These are phyloP conservation scores for Arbacia lixula DNA, from an alignment of 53 echinoderm and acorn worm species.

Conservation along the genomic window DNA sequence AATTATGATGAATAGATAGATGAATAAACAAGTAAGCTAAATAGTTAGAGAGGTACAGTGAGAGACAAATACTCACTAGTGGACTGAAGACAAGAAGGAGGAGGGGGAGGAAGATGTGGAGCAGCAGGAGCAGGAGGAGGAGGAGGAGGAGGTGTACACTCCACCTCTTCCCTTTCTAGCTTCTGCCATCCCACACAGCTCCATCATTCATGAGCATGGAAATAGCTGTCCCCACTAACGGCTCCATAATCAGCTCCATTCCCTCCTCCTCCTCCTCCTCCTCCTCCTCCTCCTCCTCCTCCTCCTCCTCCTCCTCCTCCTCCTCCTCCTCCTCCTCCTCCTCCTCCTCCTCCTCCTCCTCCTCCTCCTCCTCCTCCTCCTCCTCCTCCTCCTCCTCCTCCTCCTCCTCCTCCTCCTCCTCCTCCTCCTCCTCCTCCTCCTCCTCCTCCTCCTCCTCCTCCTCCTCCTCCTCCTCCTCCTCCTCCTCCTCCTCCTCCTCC, in stretches of 20 bases:
- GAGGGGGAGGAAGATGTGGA: neutral
- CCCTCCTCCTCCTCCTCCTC: neutral
- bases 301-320: constrained; percentile 12
- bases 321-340: constrained; percentile 15
- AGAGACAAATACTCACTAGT: too few species aligned
- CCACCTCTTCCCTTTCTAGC: too few species aligned
- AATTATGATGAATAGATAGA: too few species aligned
- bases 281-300: constrained; percentile 1
- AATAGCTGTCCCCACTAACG: too few species aligned
- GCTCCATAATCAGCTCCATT: too few species aligned
- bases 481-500: constrained; percentile 15
- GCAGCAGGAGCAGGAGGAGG: neutral
- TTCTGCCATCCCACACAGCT: too few species aligned
- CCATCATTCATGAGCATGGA: too few species aligned
- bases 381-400: constrained; percentile 15
- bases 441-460: constrained; percentile 4
- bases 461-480: constrained; percentile 15
- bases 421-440: constrained; percentile 15
- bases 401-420: constrained; percentile 15
- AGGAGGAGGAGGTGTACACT: neutral
- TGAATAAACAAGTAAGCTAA: too few species aligned
- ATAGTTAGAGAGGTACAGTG: too few species aligned
- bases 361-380: constrained; percentile 15
- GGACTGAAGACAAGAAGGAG: neutral
- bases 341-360: constrained; percentile 15